These are phyloP conservation scores for Idaea biselata DNA, from an alignment of 2,888 invertebrate genomes.

Conservation along the genomic window DNA sequence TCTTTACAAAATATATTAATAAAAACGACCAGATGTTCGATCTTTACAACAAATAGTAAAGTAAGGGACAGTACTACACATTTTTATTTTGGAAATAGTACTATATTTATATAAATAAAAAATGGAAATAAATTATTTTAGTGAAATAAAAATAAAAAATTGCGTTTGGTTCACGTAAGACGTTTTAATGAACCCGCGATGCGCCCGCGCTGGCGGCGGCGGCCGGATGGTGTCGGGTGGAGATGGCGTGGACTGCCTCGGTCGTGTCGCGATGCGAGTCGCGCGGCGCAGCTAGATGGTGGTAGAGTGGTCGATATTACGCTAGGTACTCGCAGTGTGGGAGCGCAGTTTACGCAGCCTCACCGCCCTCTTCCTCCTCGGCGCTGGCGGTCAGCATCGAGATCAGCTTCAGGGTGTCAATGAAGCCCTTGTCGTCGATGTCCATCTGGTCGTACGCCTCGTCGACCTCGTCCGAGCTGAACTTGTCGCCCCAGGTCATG, in stretches of 20 bases:
- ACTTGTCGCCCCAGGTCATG: constrained; percentile 96
- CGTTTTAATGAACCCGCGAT: constrained; percentile 56
- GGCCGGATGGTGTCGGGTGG: constrained; percentile 30
- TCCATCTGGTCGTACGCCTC: constrained; percentile 96
- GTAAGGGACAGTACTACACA: constrained; percentile 64
- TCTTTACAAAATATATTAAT: constrained; percentile 48
- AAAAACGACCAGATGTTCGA: constrained; percentile 28
- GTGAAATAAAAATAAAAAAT: constrained; percentile 68
- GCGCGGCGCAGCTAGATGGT: not conserved
- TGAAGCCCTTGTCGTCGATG: constrained; percentile 93
- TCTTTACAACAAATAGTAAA: constrained; percentile 30
- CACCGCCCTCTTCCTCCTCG: constrained; percentile 88
- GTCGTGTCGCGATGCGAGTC: too few species aligned
- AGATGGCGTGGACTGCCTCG: constrained; percentile 21
- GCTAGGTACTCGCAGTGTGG: not conserved
- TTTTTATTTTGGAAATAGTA: constrained; percentile 62
- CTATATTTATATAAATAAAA: constrained; percentile 79
- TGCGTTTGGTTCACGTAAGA: constrained; percentile 53
- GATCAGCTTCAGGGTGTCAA: constrained; percentile 93
- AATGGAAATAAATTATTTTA: constrained; percentile 79
- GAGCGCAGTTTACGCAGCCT: constrained; percentile 62
- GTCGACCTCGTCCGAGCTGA: constrained; percentile 92
- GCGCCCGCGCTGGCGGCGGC: constrained; percentile 47
- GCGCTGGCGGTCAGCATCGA: constrained; percentile 93
- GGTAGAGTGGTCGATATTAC: constrained; percentile 11